Conservation (phyloP, 2,113 vertebrate genomes). For the Buteo buteo region DNA sequence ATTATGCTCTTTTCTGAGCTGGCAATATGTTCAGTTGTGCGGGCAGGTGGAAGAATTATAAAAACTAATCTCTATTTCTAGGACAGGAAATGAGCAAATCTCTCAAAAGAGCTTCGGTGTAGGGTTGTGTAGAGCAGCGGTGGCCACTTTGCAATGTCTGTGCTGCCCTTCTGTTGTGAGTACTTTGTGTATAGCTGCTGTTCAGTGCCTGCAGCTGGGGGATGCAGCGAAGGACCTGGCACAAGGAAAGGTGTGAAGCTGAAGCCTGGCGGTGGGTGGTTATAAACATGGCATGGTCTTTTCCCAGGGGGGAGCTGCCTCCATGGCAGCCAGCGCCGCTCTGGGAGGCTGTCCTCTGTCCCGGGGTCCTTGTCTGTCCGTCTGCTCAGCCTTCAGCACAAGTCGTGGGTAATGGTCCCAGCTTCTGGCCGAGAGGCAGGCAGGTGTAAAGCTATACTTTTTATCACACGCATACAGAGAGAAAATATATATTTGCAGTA, state of each 20-base stretch:
- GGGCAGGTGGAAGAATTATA: background rate
- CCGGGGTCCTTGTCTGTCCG: background rate
- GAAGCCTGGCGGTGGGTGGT: background rate
- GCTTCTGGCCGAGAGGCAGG: background rate
- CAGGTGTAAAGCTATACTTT: background rate
- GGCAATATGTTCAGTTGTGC: background rate
- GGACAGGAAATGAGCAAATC: background rate
- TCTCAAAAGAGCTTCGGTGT: background rate
- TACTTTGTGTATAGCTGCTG: background rate
- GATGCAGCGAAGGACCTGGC: background rate
- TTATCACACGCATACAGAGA: background rate
- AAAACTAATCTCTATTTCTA: background rate
- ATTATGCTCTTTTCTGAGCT: background rate
- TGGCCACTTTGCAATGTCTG: background rate
- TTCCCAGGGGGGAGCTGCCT: background rate
- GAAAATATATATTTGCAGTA: background rate
- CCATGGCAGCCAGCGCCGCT: fast-evolving
- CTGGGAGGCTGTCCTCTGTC: background rate
- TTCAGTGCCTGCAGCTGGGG: background rate
- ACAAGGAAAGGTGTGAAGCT: background rate
- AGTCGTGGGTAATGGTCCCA: fast-evolving
- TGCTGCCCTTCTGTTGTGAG: background rate
- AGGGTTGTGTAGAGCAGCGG: background rate
- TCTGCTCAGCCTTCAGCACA: background rate
- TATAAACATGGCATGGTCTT: background rate